Percentiles rank a stretch among this genome's conserved stretches.
These are phyloP conservation scores for Calcarius lapponicus DNA, from an alignment of 2,797 vertebrate genomes.

Conservation along the genomic window DNA sequence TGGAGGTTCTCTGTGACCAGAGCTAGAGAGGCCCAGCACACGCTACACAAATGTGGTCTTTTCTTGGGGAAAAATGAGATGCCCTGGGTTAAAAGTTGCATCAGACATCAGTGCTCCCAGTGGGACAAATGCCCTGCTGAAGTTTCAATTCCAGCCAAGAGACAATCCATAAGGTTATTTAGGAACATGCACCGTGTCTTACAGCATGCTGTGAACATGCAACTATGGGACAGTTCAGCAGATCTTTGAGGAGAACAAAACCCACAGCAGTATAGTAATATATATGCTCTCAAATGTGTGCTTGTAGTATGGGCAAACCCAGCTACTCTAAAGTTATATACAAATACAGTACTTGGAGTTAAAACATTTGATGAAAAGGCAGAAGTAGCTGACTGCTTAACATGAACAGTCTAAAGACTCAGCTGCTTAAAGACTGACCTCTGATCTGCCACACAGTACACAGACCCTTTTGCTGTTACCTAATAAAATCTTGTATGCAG, in stretches of 20 bases:
- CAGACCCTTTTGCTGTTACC: background rate
- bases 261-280: background rate
- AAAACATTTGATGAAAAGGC: background rate
- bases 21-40: background rate
- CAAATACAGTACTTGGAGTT: background rate
- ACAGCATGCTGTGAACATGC: background rate
- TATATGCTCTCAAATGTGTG: no score
- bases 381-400: background rate
- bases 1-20: background rate
- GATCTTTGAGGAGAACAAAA: background rate
- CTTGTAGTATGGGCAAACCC: background rate
- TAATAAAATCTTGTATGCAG: background rate
- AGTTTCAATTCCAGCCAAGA: background rate
- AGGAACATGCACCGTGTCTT: background rate
- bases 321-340: background rate
- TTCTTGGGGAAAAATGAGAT: background rate
- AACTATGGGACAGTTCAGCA: rapidly evolving
- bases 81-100: background rate
- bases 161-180: background rate
- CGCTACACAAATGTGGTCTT: background rate
- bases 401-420: background rate
- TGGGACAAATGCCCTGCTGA: background rate
- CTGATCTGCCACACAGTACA: background rate
- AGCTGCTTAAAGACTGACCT: background rate
- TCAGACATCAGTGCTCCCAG: rapidly evolving